Conservation (phyloP, 2,888 invertebrate species). For the Eupithecia centaureata region DNA sequence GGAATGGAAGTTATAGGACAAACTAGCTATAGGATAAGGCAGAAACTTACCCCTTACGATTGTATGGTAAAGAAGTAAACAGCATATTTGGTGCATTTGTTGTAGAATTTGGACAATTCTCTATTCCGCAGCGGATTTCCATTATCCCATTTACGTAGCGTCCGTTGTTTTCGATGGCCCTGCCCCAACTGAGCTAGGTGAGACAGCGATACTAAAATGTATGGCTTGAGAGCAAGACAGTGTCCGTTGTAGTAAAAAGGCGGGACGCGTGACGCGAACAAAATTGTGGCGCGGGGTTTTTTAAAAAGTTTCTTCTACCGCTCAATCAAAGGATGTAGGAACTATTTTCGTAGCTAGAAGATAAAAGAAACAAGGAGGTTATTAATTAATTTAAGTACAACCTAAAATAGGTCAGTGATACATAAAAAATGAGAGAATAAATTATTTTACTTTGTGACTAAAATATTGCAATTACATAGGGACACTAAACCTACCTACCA, state of each 20-base stretch:
- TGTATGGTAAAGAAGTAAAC: not conserved
- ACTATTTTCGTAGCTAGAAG: not conserved
- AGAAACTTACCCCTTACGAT: not conserved
- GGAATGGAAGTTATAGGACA: not conserved
- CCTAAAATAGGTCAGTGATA: no score
- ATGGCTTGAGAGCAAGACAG: not conserved
- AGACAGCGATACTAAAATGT: not conserved
- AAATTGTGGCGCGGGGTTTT: not conserved
- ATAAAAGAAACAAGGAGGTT: not conserved
- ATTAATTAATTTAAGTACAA: not conserved
- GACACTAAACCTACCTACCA: no score
- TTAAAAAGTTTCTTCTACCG: not conserved
- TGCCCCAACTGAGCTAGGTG: not conserved
- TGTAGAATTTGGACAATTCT: not conserved
- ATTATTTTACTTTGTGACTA: no score
- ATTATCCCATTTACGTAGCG: not conserved
- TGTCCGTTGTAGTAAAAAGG: not conserved
- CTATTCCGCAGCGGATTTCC: not conserved
- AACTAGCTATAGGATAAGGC: not conserved
- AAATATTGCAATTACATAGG: no score
- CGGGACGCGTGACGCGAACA: not conserved
- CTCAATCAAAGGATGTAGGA: not conserved
- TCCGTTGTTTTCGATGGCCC: not conserved
- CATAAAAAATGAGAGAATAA: no score
- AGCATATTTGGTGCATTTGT: not conserved